A percentile compares a stretch with the other conserved stretches of the same genome.
phyloP scores from a whole-genome alignment of 1,140 invertebrate genomes.

The Trypoxylus dichotomus region DNA sequence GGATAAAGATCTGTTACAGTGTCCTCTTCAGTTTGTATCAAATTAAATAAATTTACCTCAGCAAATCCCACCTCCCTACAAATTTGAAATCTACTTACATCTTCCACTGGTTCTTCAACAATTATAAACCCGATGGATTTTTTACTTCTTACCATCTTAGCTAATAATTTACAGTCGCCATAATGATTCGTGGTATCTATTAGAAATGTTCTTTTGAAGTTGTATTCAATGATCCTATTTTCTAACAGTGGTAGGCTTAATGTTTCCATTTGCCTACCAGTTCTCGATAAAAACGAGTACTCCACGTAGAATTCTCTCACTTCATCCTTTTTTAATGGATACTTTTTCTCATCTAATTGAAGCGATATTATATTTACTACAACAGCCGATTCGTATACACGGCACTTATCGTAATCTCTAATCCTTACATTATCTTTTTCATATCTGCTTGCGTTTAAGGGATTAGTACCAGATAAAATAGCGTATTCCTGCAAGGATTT shows the following conservation, averaged over 20 bases:
- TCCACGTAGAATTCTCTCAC: constrained; percentile 38
- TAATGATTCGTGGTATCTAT: constrained; percentile 34
- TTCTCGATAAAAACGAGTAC: constrained; percentile 35
- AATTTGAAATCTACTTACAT: constrained; percentile 28
- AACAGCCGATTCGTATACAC: constrained; percentile 31
- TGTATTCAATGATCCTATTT: constrained; percentile 30
- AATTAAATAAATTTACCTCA: constrained; percentile 33
- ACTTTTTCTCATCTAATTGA: constrained; percentile 30
- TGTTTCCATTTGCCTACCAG: constrained; percentile 37
- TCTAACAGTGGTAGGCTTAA: constrained; percentile 29
- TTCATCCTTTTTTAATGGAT: constrained; percentile 27
- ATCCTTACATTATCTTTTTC: not conserved
- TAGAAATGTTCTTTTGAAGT: constrained; percentile 34
- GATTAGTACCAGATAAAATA: constrained; percentile 30
- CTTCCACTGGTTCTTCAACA: constrained; percentile 38
- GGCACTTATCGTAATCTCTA: not conserved
- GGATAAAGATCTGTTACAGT: not conserved
- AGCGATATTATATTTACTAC: constrained; percentile 35
- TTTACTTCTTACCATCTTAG: constrained; percentile 35
- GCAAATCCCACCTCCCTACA: constrained; percentile 36
- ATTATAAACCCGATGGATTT: constrained; percentile 37
- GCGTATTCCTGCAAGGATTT: constrained; percentile 24
- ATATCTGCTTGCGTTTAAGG: not conserved
- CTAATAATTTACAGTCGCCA: constrained; percentile 29
- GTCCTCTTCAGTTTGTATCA: constrained; percentile 36